These are phyloP conservation scores for Anolis apletophallus DNA, from an alignment of 2,797 vertebrate genomes.

Conservation along the genomic window DNA sequence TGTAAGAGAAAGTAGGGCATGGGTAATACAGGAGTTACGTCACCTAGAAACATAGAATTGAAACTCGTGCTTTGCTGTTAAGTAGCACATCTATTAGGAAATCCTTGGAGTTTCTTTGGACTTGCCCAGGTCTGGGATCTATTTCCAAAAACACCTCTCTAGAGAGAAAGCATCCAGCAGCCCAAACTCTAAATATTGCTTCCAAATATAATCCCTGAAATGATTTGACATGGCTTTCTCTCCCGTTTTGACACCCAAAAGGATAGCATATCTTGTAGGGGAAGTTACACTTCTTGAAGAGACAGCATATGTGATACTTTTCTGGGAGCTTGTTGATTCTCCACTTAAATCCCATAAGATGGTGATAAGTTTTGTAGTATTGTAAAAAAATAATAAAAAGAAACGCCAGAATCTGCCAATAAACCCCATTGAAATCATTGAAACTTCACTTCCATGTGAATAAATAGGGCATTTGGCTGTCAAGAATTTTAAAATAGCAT, in stretches of 20 bases:
- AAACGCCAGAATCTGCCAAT: background rate
- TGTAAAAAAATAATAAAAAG: background rate
- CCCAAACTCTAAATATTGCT: background rate
- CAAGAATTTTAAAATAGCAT: constrained; percentile 24
- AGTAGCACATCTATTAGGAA: background rate
- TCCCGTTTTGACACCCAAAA: constrained; percentile 14
- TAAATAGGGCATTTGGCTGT: background rate
- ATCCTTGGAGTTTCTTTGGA: background rate
- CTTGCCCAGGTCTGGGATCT: background rate
- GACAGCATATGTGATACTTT: background rate
- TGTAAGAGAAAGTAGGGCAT: background rate
- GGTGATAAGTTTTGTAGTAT: background rate
- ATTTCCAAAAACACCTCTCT: background rate
- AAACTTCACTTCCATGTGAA: background rate
- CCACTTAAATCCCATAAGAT: background rate
- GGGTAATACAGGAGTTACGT: background rate
- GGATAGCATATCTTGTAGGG: background rate
- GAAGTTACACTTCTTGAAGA: background rate
- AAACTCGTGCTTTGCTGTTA: background rate
- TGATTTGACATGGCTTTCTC: background rate
- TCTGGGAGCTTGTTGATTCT: background rate
- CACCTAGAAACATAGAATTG: background rate
- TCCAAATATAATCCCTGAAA: background rate
- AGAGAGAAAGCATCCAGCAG: background rate
- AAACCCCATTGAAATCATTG: background rate